Percentiles rank a stretch among this genome's conserved stretches.
Conservation (phyloP, 2,797 vertebrate genomes). For the Capromys pilorides region DNA sequence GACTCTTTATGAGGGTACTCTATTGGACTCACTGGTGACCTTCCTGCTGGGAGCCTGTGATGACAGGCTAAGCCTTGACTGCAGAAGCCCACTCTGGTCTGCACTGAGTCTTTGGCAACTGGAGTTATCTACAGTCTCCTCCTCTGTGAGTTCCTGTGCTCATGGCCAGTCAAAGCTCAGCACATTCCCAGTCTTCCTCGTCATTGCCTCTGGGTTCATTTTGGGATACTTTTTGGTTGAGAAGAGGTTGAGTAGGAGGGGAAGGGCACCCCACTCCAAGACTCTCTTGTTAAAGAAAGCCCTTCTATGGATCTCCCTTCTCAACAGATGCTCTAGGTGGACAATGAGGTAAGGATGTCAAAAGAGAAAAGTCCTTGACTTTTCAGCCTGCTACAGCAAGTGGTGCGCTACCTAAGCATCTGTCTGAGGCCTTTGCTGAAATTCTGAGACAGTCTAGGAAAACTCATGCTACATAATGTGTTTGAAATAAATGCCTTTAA, state of each 20-base stretch:
- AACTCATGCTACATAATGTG: neutral
- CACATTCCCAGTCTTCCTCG: neutral
- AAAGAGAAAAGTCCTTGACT: neutral
- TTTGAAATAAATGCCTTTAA: conserved; percentile 49
- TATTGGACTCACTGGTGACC: neutral
- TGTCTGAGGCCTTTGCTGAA: conserved; percentile 22
- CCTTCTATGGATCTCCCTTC: neutral
- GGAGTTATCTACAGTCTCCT: neutral
- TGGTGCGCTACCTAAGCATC: neutral
- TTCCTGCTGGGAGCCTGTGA: conserved; percentile 25
- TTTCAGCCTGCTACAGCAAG: conserved; percentile 2
- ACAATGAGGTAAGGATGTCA: conserved; percentile 27
- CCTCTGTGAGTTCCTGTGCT: neutral
- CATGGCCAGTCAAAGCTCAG: neutral
- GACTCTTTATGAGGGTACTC: neutral
- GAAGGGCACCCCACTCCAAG: neutral
- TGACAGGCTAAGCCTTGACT: neutral
- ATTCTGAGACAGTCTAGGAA: conserved; percentile 6
- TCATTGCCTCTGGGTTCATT: neutral
- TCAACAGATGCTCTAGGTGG: neutral
- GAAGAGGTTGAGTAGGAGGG: neutral
- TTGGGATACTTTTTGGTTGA: neutral
- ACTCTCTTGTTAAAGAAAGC: neutral
- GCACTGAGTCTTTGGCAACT: neutral
- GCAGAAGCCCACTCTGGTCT: neutral